These are phyloP conservation scores for Nicator chloris DNA, from an alignment of 2,113 vertebrate genomes.

Conservation along the genomic window DNA sequence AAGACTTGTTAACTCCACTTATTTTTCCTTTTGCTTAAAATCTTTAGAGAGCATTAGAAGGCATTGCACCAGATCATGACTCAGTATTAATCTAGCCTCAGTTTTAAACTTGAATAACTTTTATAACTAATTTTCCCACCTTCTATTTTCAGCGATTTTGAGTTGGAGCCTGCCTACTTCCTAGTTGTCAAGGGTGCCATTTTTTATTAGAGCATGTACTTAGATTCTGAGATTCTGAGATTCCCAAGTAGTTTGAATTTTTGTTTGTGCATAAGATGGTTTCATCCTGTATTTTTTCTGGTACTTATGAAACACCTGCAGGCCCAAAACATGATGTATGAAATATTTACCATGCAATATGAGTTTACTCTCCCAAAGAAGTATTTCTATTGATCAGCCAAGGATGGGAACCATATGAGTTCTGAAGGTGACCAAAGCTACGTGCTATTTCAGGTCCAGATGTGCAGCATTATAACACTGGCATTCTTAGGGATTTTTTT, in stretches of 20 bases:
- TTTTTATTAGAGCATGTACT: background rate
- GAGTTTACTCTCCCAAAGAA: background rate
- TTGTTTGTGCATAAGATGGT: background rate
- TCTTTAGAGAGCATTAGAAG: background rate
- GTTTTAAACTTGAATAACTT: background rate
- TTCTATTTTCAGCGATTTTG: background rate
- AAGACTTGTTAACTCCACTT: background rate
- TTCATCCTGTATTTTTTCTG: background rate
- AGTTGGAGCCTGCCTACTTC: background rate
- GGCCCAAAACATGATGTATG: background rate
- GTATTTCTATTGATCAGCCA: background rate
- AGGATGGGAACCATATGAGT: background rate
- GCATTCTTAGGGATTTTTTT: background rate
- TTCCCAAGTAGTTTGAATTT: background rate
- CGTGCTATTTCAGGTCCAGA: fast-evolving
- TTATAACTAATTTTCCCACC: background rate
- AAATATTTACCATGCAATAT: background rate
- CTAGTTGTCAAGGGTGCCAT: background rate
- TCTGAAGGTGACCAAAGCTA: background rate
- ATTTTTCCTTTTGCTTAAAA: background rate
- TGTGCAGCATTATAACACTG: background rate
- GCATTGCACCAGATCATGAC: background rate
- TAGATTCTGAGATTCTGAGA: background rate
- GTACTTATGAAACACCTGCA: background rate
- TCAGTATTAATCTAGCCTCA: background rate